A percentile compares a stretch with the other conserved stretches of the same genome.
phyloP scores from a whole-genome alignment of 2,888 invertebrate species.

The Caenorhabditis doughertyi region DNA sequence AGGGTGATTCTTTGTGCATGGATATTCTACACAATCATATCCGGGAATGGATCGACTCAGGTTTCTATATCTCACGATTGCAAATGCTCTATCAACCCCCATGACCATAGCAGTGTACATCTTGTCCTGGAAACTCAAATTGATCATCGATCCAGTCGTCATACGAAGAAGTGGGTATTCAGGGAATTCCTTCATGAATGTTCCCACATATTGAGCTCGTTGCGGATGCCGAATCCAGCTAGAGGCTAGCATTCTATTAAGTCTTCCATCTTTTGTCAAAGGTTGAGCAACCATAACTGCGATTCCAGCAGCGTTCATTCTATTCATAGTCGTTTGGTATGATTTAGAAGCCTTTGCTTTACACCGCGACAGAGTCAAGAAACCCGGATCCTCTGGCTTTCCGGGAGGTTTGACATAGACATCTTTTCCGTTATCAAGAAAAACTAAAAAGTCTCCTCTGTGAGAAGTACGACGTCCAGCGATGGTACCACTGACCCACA shows the following conservation, averaged over 20 bases:
- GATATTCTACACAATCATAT: constrained; percentile 45
- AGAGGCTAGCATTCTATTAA: constrained; percentile 5
- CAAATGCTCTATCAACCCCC: constrained; percentile 47
- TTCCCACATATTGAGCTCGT: constrained; percentile 9
- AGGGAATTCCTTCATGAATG: constrained; percentile 62
- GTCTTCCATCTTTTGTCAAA: neutral
- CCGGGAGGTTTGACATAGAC: constrained; percentile 45
- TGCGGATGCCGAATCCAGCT: neutral
- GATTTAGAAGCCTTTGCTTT: neutral
- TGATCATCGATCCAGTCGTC: constrained; percentile 40
- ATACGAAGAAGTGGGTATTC: constrained; percentile 70
- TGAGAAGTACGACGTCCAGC: constrained; percentile 22
- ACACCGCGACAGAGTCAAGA: neutral
- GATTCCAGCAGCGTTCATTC: constrained; percentile 19
- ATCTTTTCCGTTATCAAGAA: constrained; percentile 66
- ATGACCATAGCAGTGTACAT: constrained; percentile 18
- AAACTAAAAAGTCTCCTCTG: constrained; percentile 48
- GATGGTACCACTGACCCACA: constrained; percentile 45
- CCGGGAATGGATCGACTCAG: neutral
- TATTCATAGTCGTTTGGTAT: neutral
- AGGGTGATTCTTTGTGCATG: constrained; percentile 39
- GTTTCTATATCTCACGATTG: constrained; percentile 25
- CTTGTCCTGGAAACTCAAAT: neutral
- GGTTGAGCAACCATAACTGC: constrained; percentile 50
- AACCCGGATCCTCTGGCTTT: neutral